Base-by-base conservation (phyloP, 1,140 invertebrate genomes). In the Cydia fagiglandana region DNA sequence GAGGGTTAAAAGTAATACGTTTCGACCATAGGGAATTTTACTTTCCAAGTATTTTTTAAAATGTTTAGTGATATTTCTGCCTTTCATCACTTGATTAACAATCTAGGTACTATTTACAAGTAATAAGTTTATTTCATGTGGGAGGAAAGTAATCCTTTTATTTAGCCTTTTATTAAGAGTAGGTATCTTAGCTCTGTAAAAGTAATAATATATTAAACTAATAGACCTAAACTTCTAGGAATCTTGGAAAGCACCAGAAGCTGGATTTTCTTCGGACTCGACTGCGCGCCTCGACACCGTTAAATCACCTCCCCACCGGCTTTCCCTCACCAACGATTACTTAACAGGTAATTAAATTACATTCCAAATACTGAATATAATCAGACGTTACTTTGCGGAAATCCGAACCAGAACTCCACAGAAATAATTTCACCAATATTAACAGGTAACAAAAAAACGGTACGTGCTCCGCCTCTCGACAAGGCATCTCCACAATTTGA, bases 241-340 rank as follows among this genome's bases (percentile, higher is more conserved):
- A 7, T 92, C 91, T 2, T 92, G 91, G 91, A 92, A 91, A 78
- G 89, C 88, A n/a, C 89, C 89, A 30, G 91, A 92, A 79, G 83
- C 88, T 10, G 88, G 86, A 0, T 90, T 90, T 64, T 88, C 89
- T 38, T 84, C 88, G 34, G 91, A 92, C 64, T 90, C 89, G 0
- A 90, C 90, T 10, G 83, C 90, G 13, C 84, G 86, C 15, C 76
- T 92, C n/a, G 88, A 92, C 50, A 73, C 83, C 13, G 88, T 86
- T 3, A 92, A 90, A 83, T 53, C 88, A 24, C 85, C 89, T 15
- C 88, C 90, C n/a, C 92, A 93, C 64, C 86, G 92, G 74, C 86
- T 93, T 30, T 93, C 93, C 0, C 85, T 93, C 30, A 93, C 93
- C 30, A 93, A 92, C 76, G 93, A 93, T 76, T 91, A 92, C 77